A percentile compares a stretch with the other conserved stretches of the same genome.
Evolutionary conservation across 2,113 vertebrate species (phyloP).

Genomic region (Pipa parva): DNA sequence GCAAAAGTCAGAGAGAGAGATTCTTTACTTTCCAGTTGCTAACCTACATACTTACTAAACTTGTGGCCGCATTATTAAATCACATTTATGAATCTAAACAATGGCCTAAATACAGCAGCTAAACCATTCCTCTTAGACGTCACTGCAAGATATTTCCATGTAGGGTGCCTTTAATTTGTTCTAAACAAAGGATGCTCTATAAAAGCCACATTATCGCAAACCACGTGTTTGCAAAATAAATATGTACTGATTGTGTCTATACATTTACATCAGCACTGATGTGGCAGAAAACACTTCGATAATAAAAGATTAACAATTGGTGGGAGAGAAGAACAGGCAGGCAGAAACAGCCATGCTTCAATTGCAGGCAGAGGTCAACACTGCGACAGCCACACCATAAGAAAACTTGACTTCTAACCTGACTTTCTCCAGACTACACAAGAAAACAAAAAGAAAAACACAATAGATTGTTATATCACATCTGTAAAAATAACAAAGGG

Average conservation of each 20-base stretch:
- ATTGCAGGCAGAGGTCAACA: constrained; percentile 32
- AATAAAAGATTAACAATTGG: not conserved
- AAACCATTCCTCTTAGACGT: not conserved
- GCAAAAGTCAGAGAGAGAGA: too few relatives aligned
- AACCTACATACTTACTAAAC: not conserved
- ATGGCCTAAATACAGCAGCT: not conserved
- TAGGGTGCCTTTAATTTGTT: too few relatives aligned
- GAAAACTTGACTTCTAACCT: constrained; percentile 50
- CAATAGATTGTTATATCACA: constrained; percentile 43
- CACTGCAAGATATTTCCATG: not conserved
- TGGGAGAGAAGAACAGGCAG: constrained; percentile 17
- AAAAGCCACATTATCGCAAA: not conserved
- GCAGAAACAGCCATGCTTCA: constrained; percentile 32
- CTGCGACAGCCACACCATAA: constrained; percentile 26
- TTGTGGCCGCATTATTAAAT: not conserved
- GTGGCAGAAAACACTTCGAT: not conserved
- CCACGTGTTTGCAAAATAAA: not conserved
- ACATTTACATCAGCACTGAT: not conserved
- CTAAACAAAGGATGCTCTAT: too few relatives aligned
- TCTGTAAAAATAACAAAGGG: not conserved
- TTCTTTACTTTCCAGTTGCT: too few relatives aligned
- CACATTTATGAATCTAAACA: not conserved
- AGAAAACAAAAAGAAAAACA: constrained; percentile 45
- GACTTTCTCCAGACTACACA: constrained; percentile 52
- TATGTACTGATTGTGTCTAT: too few relatives aligned